Base-by-base conservation (phyloP, 2,888 invertebrate species). In the Callimorpha dominula region DNA sequence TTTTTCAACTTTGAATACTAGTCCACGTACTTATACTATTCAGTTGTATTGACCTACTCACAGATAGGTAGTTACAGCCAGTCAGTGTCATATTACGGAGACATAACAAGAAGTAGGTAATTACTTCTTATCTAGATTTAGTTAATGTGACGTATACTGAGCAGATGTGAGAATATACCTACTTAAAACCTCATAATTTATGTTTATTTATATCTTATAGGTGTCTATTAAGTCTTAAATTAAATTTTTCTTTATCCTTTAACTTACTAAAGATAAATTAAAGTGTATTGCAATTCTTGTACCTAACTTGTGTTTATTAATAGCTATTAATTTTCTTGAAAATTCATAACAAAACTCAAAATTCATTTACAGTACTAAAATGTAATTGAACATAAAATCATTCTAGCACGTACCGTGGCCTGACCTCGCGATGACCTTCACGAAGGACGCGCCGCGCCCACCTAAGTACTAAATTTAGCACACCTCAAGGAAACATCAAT, bases 401-500 rank as follows among this genome's bases (percentile, higher is more conserved):
- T 20, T 50, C 31, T n/a, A 15, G 60, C 73, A 72, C 78, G 20
- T 78, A 78, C 79, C 78, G 65, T 46, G 50, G 42, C 52, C 71
- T 76, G 78, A 80, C 79, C 81, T 76, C 82, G 73, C 54, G 78
- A 68, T 81, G 91, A 91, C 90, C 90, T 90, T 82, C 74, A 65
- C 69, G 77, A 91, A 90, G 93, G 93, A 89, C 91, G 91, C 89
- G 89, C 90, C 93, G 88, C 91, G 83, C 91, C 91, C 91, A 93
- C 93, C 94, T 92, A 87, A 85, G 78, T 81, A 87, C 94, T 93
- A 93, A 92, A 95, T 94, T 93, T 93, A 94, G 93, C 91, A 87
- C 94, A 94, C 95, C 95, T 95, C 95, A 94, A 94, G 94, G 89
- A 94, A 95, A 95, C 94, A 94, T 95, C 95, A 95, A 95, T 95